Evolutionary conservation across 2,888 invertebrate genomes (phyloP), one percentile per base, ranked within the genome.

Genomic region (Schrankia costaestrigalis): DNA sequence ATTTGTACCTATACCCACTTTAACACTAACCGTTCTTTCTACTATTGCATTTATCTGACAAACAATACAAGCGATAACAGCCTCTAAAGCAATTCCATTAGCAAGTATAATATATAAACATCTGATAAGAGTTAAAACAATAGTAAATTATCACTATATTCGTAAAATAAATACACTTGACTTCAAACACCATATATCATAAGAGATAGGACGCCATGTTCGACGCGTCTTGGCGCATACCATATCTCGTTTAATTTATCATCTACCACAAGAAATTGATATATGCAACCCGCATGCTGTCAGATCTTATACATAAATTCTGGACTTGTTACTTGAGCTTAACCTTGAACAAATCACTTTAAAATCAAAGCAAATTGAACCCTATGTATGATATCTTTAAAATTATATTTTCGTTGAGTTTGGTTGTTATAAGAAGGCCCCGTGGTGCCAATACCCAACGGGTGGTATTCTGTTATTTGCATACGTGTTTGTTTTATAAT

Each of bases 391-490:
- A 54, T 35, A 37, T 2, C 22, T 24, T 33, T 50, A 57, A 2
- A 11, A 13, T 26, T 43, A 31, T n/a, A 5, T 29, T 38, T 34
- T 5, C 23, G 28, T 2, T n/a, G 13, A 1, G 23, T 39, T 23
- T 31, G 21, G 30, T 39, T 33, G 31, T 32, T 45, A 50, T 51
- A 57, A 62, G 55, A 56, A 56, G 57, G 50, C 69, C 46, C 68
- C 63, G 55, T 63, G 75, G 73, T 78, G 82, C 77, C 72, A 72
- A 69, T 70, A 55, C 73, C 29, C 81, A 46, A 60, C 80, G 78
- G 76, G 81, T 69, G 77, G 78, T 72, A 63, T 67, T 61, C 71
- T 63, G 67, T 68, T 78, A 78, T 83, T 84, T 82, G 80, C 77
- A 82, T 78, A 73, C 61, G 66, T 68, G 70, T 81, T 79, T 75